These are phyloP conservation scores for Enteromius thamalakanensis DNA, from an alignment of 2,797 vertebrate genomes.

Conservation along the genomic window DNA sequence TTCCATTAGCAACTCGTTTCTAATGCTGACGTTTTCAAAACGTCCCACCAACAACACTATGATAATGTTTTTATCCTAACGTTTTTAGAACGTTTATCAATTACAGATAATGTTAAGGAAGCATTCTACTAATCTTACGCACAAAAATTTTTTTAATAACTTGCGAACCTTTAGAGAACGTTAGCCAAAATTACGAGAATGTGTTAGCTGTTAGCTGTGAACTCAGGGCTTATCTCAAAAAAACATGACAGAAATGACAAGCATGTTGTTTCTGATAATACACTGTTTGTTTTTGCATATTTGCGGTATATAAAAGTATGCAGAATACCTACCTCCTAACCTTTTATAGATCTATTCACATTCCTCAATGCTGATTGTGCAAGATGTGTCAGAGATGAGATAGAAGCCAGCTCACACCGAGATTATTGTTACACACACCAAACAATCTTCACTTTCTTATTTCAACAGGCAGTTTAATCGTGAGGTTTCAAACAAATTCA, in stretches of 20 bases:
- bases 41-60: too few species aligned
- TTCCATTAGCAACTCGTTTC: too few species aligned
- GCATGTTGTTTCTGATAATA: constrained; percentile 43
- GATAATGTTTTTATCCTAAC: too few species aligned
- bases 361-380: constrained; percentile 10
- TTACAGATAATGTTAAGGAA: too few species aligned
- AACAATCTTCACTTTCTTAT: constrained; percentile 31
- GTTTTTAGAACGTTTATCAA: too few species aligned
- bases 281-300: constrained; percentile 51
- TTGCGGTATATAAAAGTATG: constrained; percentile 23
- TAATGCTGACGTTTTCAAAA: too few species aligned
- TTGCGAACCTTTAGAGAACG: too few species aligned
- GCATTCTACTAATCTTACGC: too few species aligned
- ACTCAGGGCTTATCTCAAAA: constrained; percentile 24
- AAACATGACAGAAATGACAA: constrained; percentile 44
- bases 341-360: constrained; percentile 41
- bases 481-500: constrained; percentile 2
- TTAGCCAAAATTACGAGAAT: too few species aligned
- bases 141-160: too few species aligned
- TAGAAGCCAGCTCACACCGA: constrained; percentile 13
- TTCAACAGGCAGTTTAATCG: not conserved
- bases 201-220: not conserved
- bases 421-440: constrained; percentile 32
- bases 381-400: constrained; percentile 39
- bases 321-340: constrained; percentile 4